Evolutionary conservation across 2,113 vertebrate species (phyloP), one percentile per base, ranked within the genome.

Genomic region (Casuarius casuarius): DNA sequence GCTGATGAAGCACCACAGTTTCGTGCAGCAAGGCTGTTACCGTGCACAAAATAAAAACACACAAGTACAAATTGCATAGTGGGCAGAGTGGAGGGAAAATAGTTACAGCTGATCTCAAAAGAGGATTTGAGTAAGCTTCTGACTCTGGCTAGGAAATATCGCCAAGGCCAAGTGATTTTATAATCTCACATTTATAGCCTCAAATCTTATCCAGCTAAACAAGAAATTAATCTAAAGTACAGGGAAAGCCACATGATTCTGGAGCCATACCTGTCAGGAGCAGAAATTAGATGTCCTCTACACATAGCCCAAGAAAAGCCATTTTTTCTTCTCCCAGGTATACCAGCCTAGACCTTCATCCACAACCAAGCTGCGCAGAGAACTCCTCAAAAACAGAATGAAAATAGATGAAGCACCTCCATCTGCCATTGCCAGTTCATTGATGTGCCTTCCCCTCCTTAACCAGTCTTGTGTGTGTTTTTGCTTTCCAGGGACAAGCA

Each of bases 51-150:
- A 87, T 61, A 44, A 75, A 89, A 17, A 10, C 3, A 0, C 59
- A 33, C 23, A 19, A 80, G 74, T 9, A 81, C 21, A 56, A 76
- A 19, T 20, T 1, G 0, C 58, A 72, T 77, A 67, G 52, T 3
- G 58, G 76, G n/a, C 17, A 49, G 42, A 83, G 87, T 29, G 52
- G 58, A 66, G 75, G 54, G 73, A 61, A n/a, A 82, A 82, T 7
- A 35, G 84, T 48, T 88, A 22, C 31, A 63, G 79, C 77, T 61
- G 86, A 89, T 88, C 89, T 82, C 28, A 0, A 68, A 62, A 88
- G 81, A 84, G 91, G 95, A 96, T 95, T 94, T 58, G 72, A 16
- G 87, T 76, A 87, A 95, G 87, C 61, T 81, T 44, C 49, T 12
- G 72, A 16, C 26, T 88, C 59, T 4, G 7, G 22, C 26, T 81